phyloP scores from a whole-genome alignment of 2,113 vertebrate genomes.

The Cariama cristata region DNA sequence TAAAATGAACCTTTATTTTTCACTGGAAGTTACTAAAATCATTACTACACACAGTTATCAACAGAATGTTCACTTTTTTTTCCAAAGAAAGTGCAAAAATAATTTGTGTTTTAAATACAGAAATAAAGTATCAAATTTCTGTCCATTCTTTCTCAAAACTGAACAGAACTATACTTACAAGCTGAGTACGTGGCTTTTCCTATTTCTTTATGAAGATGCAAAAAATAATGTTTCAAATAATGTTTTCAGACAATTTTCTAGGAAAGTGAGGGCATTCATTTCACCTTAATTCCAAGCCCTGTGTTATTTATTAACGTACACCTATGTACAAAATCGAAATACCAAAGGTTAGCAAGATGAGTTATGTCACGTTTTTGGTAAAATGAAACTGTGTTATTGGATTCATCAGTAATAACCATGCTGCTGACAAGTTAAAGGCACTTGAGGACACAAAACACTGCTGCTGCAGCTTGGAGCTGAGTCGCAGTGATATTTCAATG shows the following conservation, averaged over 20 bases:
- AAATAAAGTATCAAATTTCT: neutral
- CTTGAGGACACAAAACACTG: neutral
- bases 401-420: neutral
- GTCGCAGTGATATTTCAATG: neutral
- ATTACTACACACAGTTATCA: rapidly evolving
- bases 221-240: neutral
- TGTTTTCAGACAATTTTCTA: neutral
- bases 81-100: neutral
- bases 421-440: constrained; percentile 1
- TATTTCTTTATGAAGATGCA: neutral
- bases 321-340: neutral
- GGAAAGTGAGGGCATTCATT: neutral
- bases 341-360: neutral
- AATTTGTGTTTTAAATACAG: neutral
- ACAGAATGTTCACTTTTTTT: neutral
- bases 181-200: neutral
- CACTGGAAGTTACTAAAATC: neutral
- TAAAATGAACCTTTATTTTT: neutral
- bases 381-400: neutral
- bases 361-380: neutral
- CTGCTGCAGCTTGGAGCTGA: neutral
- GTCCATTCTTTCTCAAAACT: neutral
- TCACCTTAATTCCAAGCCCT: neutral
- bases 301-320: neutral
- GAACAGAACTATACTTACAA: neutral